Evolutionary conservation across 2,113 vertebrate genomes (phyloP).

Genomic region (Dinomys branickii): DNA sequence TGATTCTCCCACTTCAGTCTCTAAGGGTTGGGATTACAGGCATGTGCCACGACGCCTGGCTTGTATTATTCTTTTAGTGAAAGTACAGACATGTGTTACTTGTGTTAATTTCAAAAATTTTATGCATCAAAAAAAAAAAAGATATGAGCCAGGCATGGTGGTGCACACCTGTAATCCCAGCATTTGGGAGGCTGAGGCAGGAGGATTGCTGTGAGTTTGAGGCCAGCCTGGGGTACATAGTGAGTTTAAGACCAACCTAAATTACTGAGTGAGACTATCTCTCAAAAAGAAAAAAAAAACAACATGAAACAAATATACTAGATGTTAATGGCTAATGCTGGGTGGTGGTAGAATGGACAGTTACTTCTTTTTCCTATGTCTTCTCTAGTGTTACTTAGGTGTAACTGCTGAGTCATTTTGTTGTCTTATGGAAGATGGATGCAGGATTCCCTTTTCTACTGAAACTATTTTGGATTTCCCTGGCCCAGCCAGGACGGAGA

Average conservation of each 20-base stretch:
- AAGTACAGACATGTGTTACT: background rate
- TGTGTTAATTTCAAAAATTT: conserved; percentile 1
- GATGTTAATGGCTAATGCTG: background rate
- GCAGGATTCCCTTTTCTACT: background rate
- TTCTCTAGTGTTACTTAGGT: background rate
- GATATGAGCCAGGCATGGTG: background rate
- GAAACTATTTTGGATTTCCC: background rate
- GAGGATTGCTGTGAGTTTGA: background rate
- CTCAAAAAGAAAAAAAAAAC: background rate
- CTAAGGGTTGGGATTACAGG: background rate
- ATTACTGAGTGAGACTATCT: too few species aligned
- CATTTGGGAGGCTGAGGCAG: background rate
- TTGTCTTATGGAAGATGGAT: background rate
- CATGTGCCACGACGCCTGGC: background rate
- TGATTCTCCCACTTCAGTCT: background rate
- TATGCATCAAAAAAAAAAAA: conserved; percentile 8
- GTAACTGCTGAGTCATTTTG: background rate
- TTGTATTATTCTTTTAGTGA: conserved; percentile 28
- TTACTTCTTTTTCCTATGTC: background rate
- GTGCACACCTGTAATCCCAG: background rate
- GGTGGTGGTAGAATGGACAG: background rate
- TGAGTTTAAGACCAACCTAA: background rate
- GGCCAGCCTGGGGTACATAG: background rate
- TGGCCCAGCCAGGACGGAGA: background rate
- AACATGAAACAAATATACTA: background rate